Conservation (phyloP, 2,888 invertebrate genomes). For the Minunthozetes semirufus region DNA sequence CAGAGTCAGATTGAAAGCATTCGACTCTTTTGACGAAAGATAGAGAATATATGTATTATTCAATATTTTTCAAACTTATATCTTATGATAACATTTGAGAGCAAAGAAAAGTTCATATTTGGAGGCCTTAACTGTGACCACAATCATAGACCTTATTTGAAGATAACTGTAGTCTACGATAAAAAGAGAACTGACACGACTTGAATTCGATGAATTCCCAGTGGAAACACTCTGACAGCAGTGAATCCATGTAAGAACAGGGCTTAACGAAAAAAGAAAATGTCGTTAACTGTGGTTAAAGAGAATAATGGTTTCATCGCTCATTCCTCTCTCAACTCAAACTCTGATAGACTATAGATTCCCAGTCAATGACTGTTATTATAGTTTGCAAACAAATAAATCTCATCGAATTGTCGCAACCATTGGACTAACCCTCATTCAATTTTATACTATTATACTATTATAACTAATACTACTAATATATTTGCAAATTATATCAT, state of each 20-base stretch:
- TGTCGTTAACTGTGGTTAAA: slow-evolving; percentile 30
- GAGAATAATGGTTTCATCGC: slow-evolving; percentile 18
- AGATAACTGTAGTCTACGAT: slow-evolving; percentile 16
- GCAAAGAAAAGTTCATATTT: neutral
- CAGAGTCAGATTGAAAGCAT: neutral
- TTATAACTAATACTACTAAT: too few species aligned
- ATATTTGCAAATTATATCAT: too few species aligned
- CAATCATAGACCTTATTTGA: neutral
- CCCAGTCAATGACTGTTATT: neutral
- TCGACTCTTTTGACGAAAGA: slow-evolving; percentile 17
- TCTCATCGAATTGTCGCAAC: neutral
- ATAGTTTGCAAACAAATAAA: neutral
- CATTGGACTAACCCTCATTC: too few species aligned
- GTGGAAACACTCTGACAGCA: neutral
- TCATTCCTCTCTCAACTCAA: neutral
- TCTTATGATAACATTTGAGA: slow-evolving; percentile 1
- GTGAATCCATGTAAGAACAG: slow-evolving; percentile 23
- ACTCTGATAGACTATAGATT: slow-evolving; percentile 3
- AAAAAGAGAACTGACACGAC: slow-evolving; percentile 23
- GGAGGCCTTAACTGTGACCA: slow-evolving; percentile 21
- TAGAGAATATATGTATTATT: slow-evolving; percentile 17
- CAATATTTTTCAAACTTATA: slow-evolving; percentile 17
- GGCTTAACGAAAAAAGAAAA: slow-evolving; percentile 17
- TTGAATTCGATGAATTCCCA: neutral
- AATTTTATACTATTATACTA: too few species aligned